phyloP scores from a whole-genome alignment of 2,797 vertebrate species.

The Parauchenoglanis punctatus region DNA sequence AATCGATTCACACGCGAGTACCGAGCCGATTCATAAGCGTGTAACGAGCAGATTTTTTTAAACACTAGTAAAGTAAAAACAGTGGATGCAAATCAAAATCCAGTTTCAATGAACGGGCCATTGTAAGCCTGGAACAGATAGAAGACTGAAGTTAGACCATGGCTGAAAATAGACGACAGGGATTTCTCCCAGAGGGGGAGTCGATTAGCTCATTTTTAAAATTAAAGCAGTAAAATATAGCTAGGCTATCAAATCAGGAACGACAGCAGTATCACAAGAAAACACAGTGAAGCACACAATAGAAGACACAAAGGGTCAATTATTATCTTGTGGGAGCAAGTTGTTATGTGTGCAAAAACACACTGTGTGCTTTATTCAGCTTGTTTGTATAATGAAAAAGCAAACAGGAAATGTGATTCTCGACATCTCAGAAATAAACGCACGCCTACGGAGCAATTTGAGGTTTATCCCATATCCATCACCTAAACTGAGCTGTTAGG shows the following conservation, averaged over 20 bases:
- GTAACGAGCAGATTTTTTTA: no score
- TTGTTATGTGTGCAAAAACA: no score
- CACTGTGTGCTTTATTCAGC: no score
- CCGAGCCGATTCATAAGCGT: no score
- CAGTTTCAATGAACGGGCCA: neutral
- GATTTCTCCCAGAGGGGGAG: neutral
- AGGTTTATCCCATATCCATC: no score
- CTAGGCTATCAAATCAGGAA: neutral
- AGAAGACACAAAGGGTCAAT: neutral
- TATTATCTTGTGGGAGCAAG: neutral
- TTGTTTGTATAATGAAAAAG: no score
- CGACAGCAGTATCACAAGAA: neutral
- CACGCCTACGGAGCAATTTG: no score
- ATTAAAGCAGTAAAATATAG: no score
- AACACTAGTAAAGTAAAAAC: neutral
- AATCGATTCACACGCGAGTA: neutral
- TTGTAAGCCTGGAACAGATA: neutral
- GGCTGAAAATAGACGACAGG: neutral
- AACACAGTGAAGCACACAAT: neutral
- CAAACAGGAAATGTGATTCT: no score
- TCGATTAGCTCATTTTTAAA: neutral
- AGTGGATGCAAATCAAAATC: neutral
- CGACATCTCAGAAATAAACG: no score
- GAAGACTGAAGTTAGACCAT: neutral
- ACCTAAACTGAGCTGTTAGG: no score